Base-by-base conservation (phyloP, 2,113 vertebrate species). In the Macquaria australasica region DNA sequence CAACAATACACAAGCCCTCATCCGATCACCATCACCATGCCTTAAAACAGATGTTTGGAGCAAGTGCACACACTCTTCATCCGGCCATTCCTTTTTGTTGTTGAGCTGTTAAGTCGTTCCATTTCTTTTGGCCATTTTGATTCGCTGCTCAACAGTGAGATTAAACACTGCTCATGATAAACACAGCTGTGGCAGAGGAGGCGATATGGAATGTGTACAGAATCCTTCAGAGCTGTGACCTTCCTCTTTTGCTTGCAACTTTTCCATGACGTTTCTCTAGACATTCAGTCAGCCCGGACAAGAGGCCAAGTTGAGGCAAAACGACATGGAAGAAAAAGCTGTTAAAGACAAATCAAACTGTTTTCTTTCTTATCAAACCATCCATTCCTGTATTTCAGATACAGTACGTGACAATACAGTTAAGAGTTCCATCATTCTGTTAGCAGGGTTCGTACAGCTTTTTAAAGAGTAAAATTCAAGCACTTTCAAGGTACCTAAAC, bases 171-270 rank as follows among this genome's bases (percentile, higher is more conserved):
- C 58, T 86, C 66, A 60, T 68, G 73, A 86, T 85, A 79, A 88
- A 90, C 82, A 86, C 79, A 89, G 84, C 88, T 92, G 91, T 48
- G 58, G 59, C 41, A n/a, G 71, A 83, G 77, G 73, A 73, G 77
- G 74, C 79, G 69, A 28, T 16, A 5, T 60, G 71, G 72, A 82
- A 67, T 31, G 64, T 34, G 62, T 80, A 81, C 75, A 72, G 67
- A 34, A 71, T 73, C 37, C 60, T 72, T 71, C 73, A 34, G 71
- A 55, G 75, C 74, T 69, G 53, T 62, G 68, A 56, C 37, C 70
- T 58, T 69, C 16, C 48, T 79, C 55, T 39, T 72, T 55, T 55
- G 4, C 45, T 37, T 8, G 3, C 4, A 39, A 43, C 62, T 59
- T 87, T 82, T 80, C 82, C 84, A 76, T 79, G 59, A 85, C 28